phyloP scores from a whole-genome alignment of 1,140 invertebrate genomes.

The Polypedilum pembai region DNA sequence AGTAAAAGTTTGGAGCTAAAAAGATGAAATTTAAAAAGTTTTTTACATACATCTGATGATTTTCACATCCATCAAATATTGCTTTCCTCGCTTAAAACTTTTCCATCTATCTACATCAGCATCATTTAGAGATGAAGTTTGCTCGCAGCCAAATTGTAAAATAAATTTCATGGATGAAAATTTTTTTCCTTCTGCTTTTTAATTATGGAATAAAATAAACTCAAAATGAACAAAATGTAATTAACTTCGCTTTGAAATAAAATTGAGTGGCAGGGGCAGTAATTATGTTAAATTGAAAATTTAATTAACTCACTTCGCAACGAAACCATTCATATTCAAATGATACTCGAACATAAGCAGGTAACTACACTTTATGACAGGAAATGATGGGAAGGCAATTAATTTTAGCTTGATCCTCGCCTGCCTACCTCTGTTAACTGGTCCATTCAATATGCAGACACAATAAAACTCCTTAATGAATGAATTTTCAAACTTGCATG shows the following conservation, averaged over 20 bases:
- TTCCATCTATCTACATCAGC: too few species aligned
- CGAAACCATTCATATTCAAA: not conserved
- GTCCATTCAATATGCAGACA: not conserved
- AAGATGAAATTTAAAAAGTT: not conserved
- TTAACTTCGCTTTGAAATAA: too few species aligned
- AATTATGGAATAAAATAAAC: too few species aligned
- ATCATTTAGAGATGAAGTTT: not conserved
- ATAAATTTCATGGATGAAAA: slow-evolving; percentile 18
- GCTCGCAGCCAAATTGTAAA: not conserved
- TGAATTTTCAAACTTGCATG: not conserved
- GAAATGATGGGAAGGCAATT: too few species aligned
- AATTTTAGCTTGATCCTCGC: too few species aligned
- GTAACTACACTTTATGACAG: too few species aligned
- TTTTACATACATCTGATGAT: not conserved
- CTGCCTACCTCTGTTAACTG: too few species aligned
- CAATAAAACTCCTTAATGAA: not conserved
- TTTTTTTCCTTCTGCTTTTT: not conserved
- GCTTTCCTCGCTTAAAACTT: not conserved
- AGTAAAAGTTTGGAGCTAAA: not conserved
- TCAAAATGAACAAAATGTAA: too few species aligned
- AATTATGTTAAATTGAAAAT: not conserved
- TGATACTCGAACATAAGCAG: too few species aligned
- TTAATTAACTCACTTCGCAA: not conserved
- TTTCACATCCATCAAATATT: not conserved
- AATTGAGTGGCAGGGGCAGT: too few species aligned